phyloP scores from a whole-genome alignment of 2,888 invertebrate genomes.

The Opisthograptis luteolata region DNA sequence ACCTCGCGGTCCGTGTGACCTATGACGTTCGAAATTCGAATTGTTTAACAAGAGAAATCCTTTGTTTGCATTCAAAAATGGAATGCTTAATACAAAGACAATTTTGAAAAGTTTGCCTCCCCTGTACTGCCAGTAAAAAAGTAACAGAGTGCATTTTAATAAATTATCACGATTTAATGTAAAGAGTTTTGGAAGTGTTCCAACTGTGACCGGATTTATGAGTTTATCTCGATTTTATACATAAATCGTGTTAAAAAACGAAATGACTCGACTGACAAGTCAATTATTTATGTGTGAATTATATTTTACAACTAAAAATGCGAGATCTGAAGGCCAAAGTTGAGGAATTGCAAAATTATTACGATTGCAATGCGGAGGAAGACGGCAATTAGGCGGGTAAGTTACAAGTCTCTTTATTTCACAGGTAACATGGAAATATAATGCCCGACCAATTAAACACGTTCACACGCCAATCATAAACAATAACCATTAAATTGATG shows the following conservation, averaged over 20 bases:
- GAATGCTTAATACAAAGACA: slow-evolving; percentile 50
- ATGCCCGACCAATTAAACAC: slow-evolving; percentile 54
- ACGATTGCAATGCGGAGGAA: slow-evolving; percentile 11
- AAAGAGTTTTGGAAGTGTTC: slow-evolving; percentile 52
- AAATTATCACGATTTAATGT: slow-evolving; percentile 42
- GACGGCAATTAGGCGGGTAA: slow-evolving; percentile 5
- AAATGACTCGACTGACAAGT: slow-evolving; percentile 39
- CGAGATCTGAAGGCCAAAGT: slow-evolving; percentile 14
- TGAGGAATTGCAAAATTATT: slow-evolving; percentile 21
- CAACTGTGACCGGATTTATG: slow-evolving; percentile 51
- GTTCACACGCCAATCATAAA: slow-evolving; percentile 74
- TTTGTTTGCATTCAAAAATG: slow-evolving; percentile 63
- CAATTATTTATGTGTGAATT: slow-evolving; percentile 27
- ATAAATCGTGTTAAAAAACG: slow-evolving; percentile 33
- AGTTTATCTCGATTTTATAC: slow-evolving; percentile 28
- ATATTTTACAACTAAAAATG: slow-evolving; percentile 17
- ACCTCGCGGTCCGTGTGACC: slow-evolving; percentile 66
- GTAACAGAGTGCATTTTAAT: slow-evolving; percentile 32
- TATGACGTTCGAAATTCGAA: slow-evolving; percentile 65
- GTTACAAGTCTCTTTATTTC: slow-evolving; percentile 31
- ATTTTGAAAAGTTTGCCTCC: slow-evolving; percentile 25
- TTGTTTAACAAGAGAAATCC: slow-evolving; percentile 63
- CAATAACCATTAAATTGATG: slow-evolving; percentile 65
- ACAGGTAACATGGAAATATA: slow-evolving; percentile 33
- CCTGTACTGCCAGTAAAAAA: slow-evolving; percentile 19